A percentile compares a stretch with the other conserved stretches of the same genome.
phyloP scores from a whole-genome alignment of 1,140 invertebrate genomes.

The Diuraphis noxia region DNA sequence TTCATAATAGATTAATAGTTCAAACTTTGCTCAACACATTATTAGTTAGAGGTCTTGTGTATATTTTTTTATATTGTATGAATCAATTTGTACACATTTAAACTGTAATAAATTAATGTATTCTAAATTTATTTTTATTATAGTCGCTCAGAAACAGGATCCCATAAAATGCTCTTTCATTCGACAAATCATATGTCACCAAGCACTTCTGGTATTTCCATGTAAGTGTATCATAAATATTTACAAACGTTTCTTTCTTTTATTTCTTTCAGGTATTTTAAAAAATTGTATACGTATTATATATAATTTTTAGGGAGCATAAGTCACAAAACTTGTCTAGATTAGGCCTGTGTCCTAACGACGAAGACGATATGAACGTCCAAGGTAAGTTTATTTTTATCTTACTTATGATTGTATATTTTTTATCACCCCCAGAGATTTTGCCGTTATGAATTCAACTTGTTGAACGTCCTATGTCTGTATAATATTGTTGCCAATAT shows the following conservation, averaged over 20 bases:
- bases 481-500: neutral
- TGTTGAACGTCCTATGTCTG: neutral
- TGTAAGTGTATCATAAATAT: constrained; percentile 21
- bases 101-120: neutral
- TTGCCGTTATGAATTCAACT: neutral
- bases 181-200: constrained; percentile 37
- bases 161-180: constrained; percentile 44
- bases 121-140: constrained; percentile 8
- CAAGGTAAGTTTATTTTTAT: constrained; percentile 29
- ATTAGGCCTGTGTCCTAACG: constrained; percentile 34
- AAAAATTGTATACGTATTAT: neutral
- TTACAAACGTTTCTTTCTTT: neutral
- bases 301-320: constrained; percentile 31
- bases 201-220: constrained; percentile 43
- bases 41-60: neutral
- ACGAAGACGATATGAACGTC: constrained; percentile 32
- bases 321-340: constrained; percentile 38
- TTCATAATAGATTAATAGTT: neutral
- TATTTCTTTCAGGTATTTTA: neutral
- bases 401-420: neutral
- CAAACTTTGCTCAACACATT: neutral
- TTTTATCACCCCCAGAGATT: neutral
- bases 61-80: neutral
- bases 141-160: constrained; percentile 46
- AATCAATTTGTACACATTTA: neutral